A percentile compares a stretch with the other conserved stretches of the same genome.
These are phyloP conservation scores for Plectus sambesii DNA, from an alignment of 1,140 invertebrate species.

Conservation along the genomic window DNA sequence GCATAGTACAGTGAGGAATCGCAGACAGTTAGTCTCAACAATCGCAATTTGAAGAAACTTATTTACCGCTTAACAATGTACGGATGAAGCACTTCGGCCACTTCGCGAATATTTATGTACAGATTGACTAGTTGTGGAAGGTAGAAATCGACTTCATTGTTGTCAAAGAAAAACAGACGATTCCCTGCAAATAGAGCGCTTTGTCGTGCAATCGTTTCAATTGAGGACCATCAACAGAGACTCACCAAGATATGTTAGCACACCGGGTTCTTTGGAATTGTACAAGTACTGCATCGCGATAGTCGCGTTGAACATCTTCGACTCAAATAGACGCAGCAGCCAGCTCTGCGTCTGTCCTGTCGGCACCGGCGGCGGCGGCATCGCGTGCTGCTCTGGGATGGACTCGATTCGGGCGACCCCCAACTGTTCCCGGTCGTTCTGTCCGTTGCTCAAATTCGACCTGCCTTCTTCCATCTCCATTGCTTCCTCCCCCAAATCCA, in stretches of 20 bases:
- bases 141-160: conserved; percentile 88
- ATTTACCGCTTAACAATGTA: conserved; percentile 77
- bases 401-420: too few relatives aligned
- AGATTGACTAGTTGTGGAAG: conserved; percentile 91
- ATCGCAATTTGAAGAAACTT: conserved; percentile 15
- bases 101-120: conserved; percentile 93
- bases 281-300: conserved; percentile 95
- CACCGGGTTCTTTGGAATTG: conserved; percentile 94
- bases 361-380: not conserved
- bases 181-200: conserved; percentile 56
- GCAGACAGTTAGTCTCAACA: too few relatives aligned
- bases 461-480: too few relatives aligned
- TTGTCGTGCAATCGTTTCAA: not conserved
- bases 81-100: conserved; percentile 83
- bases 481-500: too few relatives aligned
- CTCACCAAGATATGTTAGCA: conserved; percentile 80
- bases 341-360: conserved; percentile 49
- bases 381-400: too few relatives aligned
- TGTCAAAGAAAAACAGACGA: conserved; percentile 83
- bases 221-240: conserved; percentile 7
- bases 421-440: too few relatives aligned
- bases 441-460: too few relatives aligned
- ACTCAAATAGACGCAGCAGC: conserved; percentile 81
- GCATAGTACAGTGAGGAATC: not conserved
- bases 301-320: conserved; percentile 89